These are phyloP conservation scores for Synergus itoensis DNA, from an alignment of 2,888 invertebrate genomes.

Conservation along the genomic window DNA sequence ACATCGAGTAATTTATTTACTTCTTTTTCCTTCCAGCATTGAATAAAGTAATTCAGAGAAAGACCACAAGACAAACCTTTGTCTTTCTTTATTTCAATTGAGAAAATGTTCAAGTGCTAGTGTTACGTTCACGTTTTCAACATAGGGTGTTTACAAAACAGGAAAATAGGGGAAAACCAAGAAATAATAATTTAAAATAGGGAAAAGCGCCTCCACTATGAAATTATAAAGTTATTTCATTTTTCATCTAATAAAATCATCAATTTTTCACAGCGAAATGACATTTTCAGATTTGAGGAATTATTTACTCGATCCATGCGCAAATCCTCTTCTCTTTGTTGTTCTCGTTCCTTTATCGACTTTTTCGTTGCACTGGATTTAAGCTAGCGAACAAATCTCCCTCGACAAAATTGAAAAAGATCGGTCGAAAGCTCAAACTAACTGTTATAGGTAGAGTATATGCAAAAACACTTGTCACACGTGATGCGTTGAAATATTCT, in stretches of 20 bases:
- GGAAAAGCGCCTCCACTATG: too few relatives aligned
- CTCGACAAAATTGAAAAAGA: conserved; percentile 25
- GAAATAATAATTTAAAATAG: too few relatives aligned
- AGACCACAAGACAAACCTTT: background rate
- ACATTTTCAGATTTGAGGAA: background rate
- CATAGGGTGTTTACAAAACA: background rate
- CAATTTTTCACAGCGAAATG: background rate
- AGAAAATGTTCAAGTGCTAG: too few relatives aligned
- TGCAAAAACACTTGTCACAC: conserved; percentile 12
- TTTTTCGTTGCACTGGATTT: background rate
- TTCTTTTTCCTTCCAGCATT: background rate
- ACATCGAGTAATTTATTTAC: background rate
- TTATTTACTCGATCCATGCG: background rate
- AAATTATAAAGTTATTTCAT: too few relatives aligned
- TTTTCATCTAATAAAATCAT: too few relatives aligned
- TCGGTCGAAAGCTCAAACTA: background rate
- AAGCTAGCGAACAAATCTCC: conserved; percentile 20
- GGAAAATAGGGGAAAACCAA: too few relatives aligned
- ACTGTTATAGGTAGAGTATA: background rate
- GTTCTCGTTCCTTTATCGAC: background rate
- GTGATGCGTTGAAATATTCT: background rate
- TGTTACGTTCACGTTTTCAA: too few relatives aligned
- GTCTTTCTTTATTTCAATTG: background rate
- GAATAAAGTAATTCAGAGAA: background rate
- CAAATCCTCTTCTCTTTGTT: conserved; percentile 19